A percentile compares a stretch with the other conserved stretches of the same genome.
phyloP scores from a whole-genome alignment of 1,140 invertebrate genomes.

The Solen grandis region DNA sequence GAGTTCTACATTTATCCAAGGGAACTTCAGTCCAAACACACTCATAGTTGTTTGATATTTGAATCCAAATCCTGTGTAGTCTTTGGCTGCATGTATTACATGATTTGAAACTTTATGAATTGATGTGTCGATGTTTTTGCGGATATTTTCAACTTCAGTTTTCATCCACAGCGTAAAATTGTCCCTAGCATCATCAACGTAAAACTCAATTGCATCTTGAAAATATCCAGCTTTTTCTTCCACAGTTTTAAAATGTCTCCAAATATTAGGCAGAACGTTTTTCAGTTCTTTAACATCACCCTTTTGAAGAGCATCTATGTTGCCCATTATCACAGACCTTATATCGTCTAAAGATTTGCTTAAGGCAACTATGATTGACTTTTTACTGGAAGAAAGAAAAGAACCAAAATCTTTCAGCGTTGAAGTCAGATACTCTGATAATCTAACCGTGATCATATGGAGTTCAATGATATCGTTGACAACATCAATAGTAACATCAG shows the following conservation, averaged over 20 bases:
- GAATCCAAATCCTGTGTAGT: conserved; percentile 36
- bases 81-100: not conserved
- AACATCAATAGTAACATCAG: not conserved
- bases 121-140: conserved; percentile 1
- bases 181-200: not conserved
- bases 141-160: not conserved
- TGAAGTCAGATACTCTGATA: not conserved
- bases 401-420: not conserved
- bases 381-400: not conserved
- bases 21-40: conserved; percentile 7
- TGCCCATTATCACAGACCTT: not conserved
- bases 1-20: conserved; percentile 9
- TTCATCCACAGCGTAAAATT: not conserved
- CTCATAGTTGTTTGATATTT: conserved; percentile 5
- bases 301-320: not conserved
- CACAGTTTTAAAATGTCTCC: not conserved
- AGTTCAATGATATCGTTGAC: not conserved
- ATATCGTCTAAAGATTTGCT: not conserved
- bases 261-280: not conserved
- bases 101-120: not conserved
- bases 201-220: not conserved
- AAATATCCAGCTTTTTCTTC: not conserved
- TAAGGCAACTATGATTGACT: not conserved
- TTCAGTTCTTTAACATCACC: conserved; percentile 3
- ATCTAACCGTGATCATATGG: not conserved